These are phyloP conservation scores for Ornithorhynchus anatinus DNA, from an alignment of 2,113 vertebrate genomes.

Conservation along the genomic window DNA sequence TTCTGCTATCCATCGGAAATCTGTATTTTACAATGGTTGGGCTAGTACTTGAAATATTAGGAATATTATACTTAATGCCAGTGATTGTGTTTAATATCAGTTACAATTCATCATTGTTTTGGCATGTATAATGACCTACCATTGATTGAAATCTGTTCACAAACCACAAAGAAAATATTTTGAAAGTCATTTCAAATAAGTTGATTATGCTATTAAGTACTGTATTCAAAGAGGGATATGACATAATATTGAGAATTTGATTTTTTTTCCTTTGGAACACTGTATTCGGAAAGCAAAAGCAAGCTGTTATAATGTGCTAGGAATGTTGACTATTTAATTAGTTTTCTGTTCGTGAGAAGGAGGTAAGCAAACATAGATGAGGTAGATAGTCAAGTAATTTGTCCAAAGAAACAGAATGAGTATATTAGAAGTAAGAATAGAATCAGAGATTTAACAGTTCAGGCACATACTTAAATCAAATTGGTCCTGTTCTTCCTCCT, in stretches of 20 bases:
- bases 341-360: too few relatives aligned
- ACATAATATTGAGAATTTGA: neutral
- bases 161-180: neutral
- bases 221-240: neutral
- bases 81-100: slow-evolving; percentile 10
- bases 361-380: too few relatives aligned
- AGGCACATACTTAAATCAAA: too few relatives aligned
- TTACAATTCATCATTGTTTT: slow-evolving; percentile 20
- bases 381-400: too few relatives aligned
- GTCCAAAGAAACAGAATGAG: too few relatives aligned
- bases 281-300: too few relatives aligned
- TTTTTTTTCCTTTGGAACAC: neutral
- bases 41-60: neutral
- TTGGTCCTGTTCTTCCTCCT: too few relatives aligned
- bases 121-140: slow-evolving; percentile 30
- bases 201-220: too few relatives aligned
- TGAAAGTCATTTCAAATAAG: neutral
- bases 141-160: slow-evolving; percentile 33
- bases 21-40: neutral
- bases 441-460: too few relatives aligned
- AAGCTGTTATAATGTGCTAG: too few relatives aligned
- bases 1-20: neutral
- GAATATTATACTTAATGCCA: slow-evolving; percentile 10
- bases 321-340: too few relatives aligned
- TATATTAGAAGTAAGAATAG: too few relatives aligned